These are phyloP conservation scores for Drosophila ficusphila DNA, from an alignment of 1,140 invertebrate species.

Conservation along the genomic window DNA sequence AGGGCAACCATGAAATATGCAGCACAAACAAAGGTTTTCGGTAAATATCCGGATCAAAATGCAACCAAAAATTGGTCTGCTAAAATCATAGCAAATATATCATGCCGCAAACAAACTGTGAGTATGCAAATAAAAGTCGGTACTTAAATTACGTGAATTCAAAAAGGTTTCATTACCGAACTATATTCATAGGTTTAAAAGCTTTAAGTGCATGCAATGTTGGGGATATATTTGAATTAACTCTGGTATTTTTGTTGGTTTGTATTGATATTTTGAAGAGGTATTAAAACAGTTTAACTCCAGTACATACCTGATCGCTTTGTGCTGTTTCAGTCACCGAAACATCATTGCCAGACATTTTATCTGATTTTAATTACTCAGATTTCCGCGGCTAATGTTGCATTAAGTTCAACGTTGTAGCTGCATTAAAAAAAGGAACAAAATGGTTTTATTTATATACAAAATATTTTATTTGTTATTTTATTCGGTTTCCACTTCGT, in stretches of 20 bases:
- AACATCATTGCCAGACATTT: slow-evolving; percentile 76
- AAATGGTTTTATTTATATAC: slow-evolving; percentile 26
- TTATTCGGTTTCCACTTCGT: slow-evolving; percentile 19
- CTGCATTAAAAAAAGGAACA: slow-evolving; percentile 33
- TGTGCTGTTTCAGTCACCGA: slow-evolving; percentile 74
- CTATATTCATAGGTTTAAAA: slow-evolving; percentile 14
- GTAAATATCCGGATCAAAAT: slow-evolving; percentile 33
- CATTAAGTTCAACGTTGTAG: slow-evolving; percentile 40
- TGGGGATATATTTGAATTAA: neutral
- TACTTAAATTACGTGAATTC: slow-evolving; percentile 33
- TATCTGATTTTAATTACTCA: slow-evolving; percentile 29
- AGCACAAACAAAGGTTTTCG: slow-evolving; percentile 49
- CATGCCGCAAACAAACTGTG: slow-evolving; percentile 47
- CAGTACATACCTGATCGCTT: slow-evolving; percentile 74
- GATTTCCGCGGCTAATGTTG: slow-evolving; percentile 28
- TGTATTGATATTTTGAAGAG: neutral
- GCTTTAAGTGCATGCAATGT: slow-evolving; percentile 25
- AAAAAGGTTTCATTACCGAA: slow-evolving; percentile 21
- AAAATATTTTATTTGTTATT: slow-evolving; percentile 13
- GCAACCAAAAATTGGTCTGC: slow-evolving; percentile 43
- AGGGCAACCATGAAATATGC: slow-evolving; percentile 42
- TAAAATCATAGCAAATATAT: slow-evolving; percentile 43
- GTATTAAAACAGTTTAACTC: neutral
- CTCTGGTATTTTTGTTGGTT: neutral
- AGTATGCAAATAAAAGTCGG: slow-evolving; percentile 39